phyloP scores from a whole-genome alignment of 2,797 vertebrate species.

The Heteromormyrus szaboi region DNA sequence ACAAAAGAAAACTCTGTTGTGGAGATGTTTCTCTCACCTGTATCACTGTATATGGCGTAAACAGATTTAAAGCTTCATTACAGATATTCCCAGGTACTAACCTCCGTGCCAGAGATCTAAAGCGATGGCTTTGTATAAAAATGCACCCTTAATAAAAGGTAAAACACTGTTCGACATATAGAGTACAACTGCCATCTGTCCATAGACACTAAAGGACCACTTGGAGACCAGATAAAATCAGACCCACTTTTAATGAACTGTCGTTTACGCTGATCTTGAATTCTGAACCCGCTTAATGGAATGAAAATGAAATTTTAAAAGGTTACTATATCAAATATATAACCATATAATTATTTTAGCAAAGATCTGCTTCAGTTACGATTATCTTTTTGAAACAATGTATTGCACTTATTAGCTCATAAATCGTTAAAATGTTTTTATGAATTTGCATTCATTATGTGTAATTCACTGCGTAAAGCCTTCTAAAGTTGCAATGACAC shows the following conservation, averaged over 20 bases:
- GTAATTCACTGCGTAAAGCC: neutral
- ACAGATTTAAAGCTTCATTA: neutral
- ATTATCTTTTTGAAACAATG: constrained; percentile 1
- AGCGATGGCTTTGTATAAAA: neutral
- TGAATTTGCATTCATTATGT: neutral
- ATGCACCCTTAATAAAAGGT: constrained; percentile 5
- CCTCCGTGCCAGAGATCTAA: neutral
- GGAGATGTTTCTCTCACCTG: neutral
- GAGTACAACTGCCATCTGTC: neutral
- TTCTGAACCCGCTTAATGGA: neutral
- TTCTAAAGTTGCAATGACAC: neutral
- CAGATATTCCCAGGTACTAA: neutral
- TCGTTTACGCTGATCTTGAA: neutral
- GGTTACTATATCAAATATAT: neutral
- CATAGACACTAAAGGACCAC: constrained; percentile 14
- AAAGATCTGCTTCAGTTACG: neutral
- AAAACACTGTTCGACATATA: constrained; percentile 12
- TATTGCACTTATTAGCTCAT: neutral
- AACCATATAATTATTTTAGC: neutral
- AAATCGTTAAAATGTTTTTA: neutral
- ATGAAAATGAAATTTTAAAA: constrained; percentile 1
- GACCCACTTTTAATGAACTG: neutral
- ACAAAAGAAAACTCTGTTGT: neutral
- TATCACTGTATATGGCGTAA: neutral
- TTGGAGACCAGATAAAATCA: neutral